phyloP scores from a whole-genome alignment of 37 sponge, comb jelly and placozoan species.

The Ianthella basta region DNA sequence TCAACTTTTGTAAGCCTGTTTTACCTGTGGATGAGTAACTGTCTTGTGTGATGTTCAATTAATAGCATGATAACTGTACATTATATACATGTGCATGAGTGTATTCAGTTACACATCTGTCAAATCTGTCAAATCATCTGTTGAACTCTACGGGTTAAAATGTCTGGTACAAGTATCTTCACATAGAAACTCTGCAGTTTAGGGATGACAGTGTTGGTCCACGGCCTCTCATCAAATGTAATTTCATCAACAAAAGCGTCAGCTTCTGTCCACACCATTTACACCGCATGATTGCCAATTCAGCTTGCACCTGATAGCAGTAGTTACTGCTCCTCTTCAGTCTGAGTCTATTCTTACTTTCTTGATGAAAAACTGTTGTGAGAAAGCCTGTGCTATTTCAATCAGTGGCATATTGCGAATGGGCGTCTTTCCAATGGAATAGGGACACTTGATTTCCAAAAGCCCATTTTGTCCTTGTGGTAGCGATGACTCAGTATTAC shows the following conservation, averaged over 20 bases:
- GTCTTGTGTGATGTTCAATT: too few species aligned
- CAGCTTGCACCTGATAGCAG: slow-evolving; percentile 9
- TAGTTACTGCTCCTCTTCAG: background rate
- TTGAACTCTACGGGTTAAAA: slow-evolving; percentile 20
- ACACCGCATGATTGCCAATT: background rate
- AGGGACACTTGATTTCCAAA: slow-evolving; percentile 36
- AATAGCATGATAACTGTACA: background rate
- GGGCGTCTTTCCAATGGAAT: slow-evolving; percentile 10
- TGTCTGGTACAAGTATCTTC: background rate
- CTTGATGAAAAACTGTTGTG: slow-evolving; percentile 9
- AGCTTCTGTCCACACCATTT: slow-evolving; percentile 18
- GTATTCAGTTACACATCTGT: background rate
- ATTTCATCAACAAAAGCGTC: slow-evolving; percentile 4
- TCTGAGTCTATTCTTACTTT: slow-evolving; percentile 2
- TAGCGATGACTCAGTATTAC: background rate
- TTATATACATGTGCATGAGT: background rate
- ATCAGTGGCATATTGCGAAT: background rate
- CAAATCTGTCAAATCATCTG: background rate
- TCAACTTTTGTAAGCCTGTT: too few species aligned
- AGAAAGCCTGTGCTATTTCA: background rate
- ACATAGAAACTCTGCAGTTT: background rate
- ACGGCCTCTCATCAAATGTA: background rate
- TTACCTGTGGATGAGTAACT: background rate
- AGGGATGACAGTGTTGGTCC: background rate
- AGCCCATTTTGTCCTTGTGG: background rate